Percentiles rank a stretch among this genome's conserved stretches.
Evolutionary conservation across 2,113 vertebrate genomes (phyloP).

Genomic region (Sapajus apella): DNA sequence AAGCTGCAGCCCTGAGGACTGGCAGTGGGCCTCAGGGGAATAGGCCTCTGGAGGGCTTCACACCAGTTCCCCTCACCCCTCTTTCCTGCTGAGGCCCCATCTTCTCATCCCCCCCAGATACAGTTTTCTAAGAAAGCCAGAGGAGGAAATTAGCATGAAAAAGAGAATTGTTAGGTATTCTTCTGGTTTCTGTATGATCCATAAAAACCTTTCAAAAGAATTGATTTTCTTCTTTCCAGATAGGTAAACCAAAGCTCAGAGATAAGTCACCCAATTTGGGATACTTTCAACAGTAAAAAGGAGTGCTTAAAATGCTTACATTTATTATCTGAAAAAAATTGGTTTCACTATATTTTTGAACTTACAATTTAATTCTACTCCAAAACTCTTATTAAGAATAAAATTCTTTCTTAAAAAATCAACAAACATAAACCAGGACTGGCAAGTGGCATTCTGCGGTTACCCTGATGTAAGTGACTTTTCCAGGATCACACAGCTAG

Average conservation of each 20-base stretch:
- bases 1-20: background rate
- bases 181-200: background rate
- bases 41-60: background rate
- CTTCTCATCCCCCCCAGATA: background rate
- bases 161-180: constrained; percentile 19
- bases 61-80: background rate
- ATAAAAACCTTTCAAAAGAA: constrained; percentile 31
- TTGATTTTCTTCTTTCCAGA: constrained; percentile 53
- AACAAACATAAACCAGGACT: background rate
- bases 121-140: constrained; percentile 43
- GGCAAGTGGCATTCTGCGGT: background rate
- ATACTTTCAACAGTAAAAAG: constrained; percentile 10
- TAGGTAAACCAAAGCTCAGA: background rate
- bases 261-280: constrained; percentile 7
- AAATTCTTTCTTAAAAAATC: background rate
- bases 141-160: constrained; percentile 58
- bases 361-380: background rate
- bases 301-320: constrained; percentile 8
- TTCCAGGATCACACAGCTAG: background rate
- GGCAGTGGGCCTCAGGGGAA: background rate
- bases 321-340: constrained; percentile 20
- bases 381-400: background rate
- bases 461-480: background rate
- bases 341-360: constrained; percentile 5
- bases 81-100: background rate